Evolutionary conservation across 2,113 vertebrate species (phyloP), one percentile per base, ranked within the genome.

Genomic region (Hemibagrus wyckioides): DNA sequence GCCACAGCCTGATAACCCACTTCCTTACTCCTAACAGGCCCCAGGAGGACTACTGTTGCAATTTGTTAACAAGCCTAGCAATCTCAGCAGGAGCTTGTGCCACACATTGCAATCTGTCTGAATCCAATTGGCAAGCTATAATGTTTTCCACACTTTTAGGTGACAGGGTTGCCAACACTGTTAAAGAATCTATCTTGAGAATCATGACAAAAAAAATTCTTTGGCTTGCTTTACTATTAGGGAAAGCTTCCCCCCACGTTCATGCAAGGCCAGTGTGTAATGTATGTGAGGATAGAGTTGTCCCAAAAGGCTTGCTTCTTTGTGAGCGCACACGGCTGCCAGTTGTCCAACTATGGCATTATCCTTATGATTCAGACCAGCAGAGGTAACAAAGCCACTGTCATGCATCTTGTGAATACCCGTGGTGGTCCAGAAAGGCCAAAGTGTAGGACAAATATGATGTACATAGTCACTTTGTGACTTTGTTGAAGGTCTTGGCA

Each of bases 21-120:
- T 82, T 82, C 25, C 56, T 61, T 82, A 44, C 36, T 82, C 56
- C 56, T 28, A 41, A 82, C 33, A 82, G 36, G 80, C 36, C 56
- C 80, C 80, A 82, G 56, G 56, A 82, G 80, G 80, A 61, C 23
- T 4, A 82, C 80, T 57, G 36, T 82, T 41, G 80, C 56, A 80
- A 80, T 30, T 5, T 80, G 50, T 80, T 56, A 82, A 82, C 80
- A 82, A 61, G 61, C 56, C 13, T 15, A 82, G 56, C 36, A 28
- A 61, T 82, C 13, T 44, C 54, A 81, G 33, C 54, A 59, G 21
- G 36, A 81, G 28, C 80, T 57, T 21, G 19, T 81, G 36, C 80
- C 1, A 21, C 54, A 59, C 77, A 44, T 25, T 36, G 54, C 30
- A 81, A 59, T 81, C 80, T 59, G 80, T n/a, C 10, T 59, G 21